Evolutionary conservation across 2,888 invertebrate genomes (phyloP).

Genomic region (Trichacis sp.): DNA sequence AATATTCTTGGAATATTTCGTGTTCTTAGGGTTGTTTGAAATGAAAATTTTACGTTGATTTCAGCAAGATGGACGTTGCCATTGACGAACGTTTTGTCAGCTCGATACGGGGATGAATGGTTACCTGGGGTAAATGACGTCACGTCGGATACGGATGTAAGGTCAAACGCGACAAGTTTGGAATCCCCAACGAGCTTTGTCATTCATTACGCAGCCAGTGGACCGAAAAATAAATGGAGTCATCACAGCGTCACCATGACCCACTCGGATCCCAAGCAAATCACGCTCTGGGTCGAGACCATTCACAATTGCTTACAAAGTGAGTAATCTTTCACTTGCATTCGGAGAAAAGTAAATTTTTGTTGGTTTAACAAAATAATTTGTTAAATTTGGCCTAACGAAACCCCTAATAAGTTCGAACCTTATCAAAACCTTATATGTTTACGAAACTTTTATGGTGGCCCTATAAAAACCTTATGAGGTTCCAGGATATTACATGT

Average conservation of each 20-base stretch:
- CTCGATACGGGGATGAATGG: conserved; percentile 69
- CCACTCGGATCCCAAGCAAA: conserved; percentile 74
- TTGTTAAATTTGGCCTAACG: too few species aligned
- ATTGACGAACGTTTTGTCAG: conserved; percentile 72
- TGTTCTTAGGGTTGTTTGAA: too few species aligned
- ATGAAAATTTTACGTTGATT: conserved; percentile 40
- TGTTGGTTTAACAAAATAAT: too few species aligned
- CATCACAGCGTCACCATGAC: conserved; percentile 72
- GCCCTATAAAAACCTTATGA: too few species aligned
- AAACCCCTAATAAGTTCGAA: too few species aligned
- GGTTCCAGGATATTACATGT: too few species aligned
- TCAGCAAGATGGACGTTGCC: conserved; percentile 72
- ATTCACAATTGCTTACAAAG: conserved; percentile 72
- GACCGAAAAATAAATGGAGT: conserved; percentile 73
- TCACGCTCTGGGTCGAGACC: conserved; percentile 76
- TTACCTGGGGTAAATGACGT: conserved; percentile 62
- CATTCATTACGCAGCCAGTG: conserved; percentile 75
- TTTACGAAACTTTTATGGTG: too few species aligned
- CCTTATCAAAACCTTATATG: too few species aligned
- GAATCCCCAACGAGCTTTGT: conserved; percentile 70
- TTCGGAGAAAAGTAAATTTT: too few species aligned
- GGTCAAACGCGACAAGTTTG: conserved; percentile 42
- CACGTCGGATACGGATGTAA: conserved; percentile 45
- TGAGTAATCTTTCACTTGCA: conserved; percentile 38
- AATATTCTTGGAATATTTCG: too few species aligned